Base-by-base conservation (phyloP, 2,888 invertebrate genomes). In the Acanthosepion esculentum region DNA sequence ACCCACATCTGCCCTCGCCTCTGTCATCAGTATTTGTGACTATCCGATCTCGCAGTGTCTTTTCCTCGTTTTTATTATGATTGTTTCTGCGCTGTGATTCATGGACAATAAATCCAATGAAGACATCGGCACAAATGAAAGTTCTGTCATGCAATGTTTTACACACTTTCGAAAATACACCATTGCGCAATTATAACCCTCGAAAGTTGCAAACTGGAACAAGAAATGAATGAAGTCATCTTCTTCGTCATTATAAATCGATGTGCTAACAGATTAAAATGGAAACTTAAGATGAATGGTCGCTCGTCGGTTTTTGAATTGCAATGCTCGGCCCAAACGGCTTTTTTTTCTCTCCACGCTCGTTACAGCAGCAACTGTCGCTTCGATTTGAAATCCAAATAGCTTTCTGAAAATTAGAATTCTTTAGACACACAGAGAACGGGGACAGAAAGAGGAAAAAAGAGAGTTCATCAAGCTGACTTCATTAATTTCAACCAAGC, bases 321-420 rank as follows among this genome's bases (percentile, higher is more conserved):
- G n/a, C 78, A n/a, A 78, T 12, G n/a, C 59, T 59, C 59, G 59
- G 23, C 59, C 59, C 59, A 59, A 59, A 59, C 59, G 59, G 23
- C 7, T 23, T 59, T 59, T 55, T 55, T 15, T 55, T 78, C 29
- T 78, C n/a, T 8, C n/a, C 15, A 33, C 78, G 78, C n/a, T 78
- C n/a, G n/a, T 78, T n/a, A n/a, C 78, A 78, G n/a, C 33, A 78
- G 78, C 15, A n/a, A 78, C 78, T 78, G 78, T 78, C 78, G 78
- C n/a, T 78, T 78, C 78, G 78, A 78, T 78, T 78, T 78, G n/a
- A 78, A 33, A 78, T 78, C 78, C 78, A 78, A 78, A 78, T 78
- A 78, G 78, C n/a, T 78, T 78, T 78, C 20, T n/a, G 78, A 78
- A 78, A 78, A 78, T 78, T n/a, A 78, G 78, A 78, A 78, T 78